Base-by-base conservation (phyloP, 2,888 invertebrate genomes). In the Elegia similella region DNA sequence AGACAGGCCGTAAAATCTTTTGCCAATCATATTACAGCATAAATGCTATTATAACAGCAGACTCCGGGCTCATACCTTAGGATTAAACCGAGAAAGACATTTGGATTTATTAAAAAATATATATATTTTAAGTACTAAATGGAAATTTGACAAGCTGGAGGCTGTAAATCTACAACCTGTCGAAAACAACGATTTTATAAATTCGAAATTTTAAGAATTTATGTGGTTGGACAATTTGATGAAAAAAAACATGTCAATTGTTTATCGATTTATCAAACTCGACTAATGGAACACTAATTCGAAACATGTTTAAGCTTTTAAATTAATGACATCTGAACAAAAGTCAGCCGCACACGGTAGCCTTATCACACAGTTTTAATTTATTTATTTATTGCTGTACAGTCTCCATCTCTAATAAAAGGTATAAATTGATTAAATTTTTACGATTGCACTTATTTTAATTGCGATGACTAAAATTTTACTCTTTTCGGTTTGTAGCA, bases 281-380 rank as follows among this genome's bases (percentile, higher is more conserved):
- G 55, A 56, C 42, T 50, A 48, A 48, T 55, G 29, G 38, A 47
- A 42, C 42, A 47, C 48, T 42, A 48, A 56, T 56, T 56, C 32
- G 44, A 30, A 50, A 56, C 42, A 48, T 23, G 48, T 48, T 42
- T 48, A 30, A 16, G 47, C 48, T 48, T 48, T 48, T 56, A 48
- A 56, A 48, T 56, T 56, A 56, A 48, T 42, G 47, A 10, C 42
- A n/a, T 12, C 29, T 16, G 32, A 16, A 55, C 46, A 53, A 53
- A 53, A 29, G 32, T 50, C 29, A 43, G 42, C 8, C 43, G 30
- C 50, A 50, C 15, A 34, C 50, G 32, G 50, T 17, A 50, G 50
- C 34, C 16, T 7, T 50, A 50, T 50, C 50, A 8, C 50, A 12
- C 34, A 34, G 34, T 50, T 50, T 44, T 47, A 47, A 23, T 30